These are phyloP conservation scores for Sebastes minor DNA, from an alignment of 2,797 vertebrate species.

Conservation along the genomic window DNA sequence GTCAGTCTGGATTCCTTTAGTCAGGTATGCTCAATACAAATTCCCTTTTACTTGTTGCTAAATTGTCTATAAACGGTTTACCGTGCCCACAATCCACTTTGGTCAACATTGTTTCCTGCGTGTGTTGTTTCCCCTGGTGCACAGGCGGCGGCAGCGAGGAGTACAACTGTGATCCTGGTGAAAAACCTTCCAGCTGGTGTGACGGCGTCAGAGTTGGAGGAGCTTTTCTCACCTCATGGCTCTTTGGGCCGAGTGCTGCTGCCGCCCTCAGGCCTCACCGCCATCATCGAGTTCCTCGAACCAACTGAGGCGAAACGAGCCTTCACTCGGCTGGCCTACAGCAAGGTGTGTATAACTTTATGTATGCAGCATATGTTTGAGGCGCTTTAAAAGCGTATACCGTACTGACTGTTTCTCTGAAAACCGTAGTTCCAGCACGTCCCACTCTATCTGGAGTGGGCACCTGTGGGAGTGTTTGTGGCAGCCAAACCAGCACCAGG, in stretches of 20 bases:
- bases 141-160: slow-evolving; percentile 89
- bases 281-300: slow-evolving; percentile 93
- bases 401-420: not conserved
- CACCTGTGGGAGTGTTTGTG: slow-evolving; percentile 90
- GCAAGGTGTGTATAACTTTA: slow-evolving; percentile 83
- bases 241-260: slow-evolving; percentile 91
- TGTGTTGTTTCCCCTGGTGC: not conserved
- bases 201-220: slow-evolving; percentile 79
- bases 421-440: slow-evolving; percentile 89
- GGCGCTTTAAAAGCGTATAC: not conserved
- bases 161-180: slow-evolving; percentile 90
- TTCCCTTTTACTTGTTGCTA: not conserved
- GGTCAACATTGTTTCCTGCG: not conserved
- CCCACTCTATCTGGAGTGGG: slow-evolving; percentile 96
- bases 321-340: slow-evolving; percentile 91
- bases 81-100: not conserved
- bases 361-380: not conserved
- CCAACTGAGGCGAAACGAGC: slow-evolving; percentile 92
- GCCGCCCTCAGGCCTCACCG: slow-evolving; percentile 92
- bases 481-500: slow-evolving; percentile 60
- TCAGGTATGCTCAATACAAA: slow-evolving; percentile 83
- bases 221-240: slow-evolving; percentile 86
- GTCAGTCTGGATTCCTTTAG: slow-evolving; percentile 96
- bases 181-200: slow-evolving; percentile 93
- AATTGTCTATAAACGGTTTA: not conserved